Evolutionary conservation across 2,888 invertebrate genomes (phyloP), one percentile per base, ranked within the genome.

Genomic region (Artemia sinica): DNA sequence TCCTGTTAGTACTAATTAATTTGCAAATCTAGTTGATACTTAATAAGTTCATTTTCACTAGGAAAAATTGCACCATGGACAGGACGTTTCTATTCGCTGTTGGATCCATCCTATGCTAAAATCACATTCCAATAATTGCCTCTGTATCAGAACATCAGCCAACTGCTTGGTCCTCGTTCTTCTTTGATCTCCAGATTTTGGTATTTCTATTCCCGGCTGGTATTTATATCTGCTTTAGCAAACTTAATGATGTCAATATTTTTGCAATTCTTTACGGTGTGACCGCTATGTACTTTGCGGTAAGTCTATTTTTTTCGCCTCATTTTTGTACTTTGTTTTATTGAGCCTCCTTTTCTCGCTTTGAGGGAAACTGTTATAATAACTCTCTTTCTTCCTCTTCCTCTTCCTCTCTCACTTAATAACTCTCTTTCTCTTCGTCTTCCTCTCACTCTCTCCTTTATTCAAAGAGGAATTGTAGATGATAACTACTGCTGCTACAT

Each of bases 91-190:
- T 96, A 96, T 79, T 95, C 95, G 0, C 82, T 96, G 14, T 80
- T 96, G 74, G 96, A 96, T 80, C 95, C 96, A 0, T 93, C 93
- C 0, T 96, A 97, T 76, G 96, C 96, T 66, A 97, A 97, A 95
- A 94, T 79, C 92, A 97, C 80, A 97, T 97, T 80, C 96, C 96
- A 68, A 96, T 96, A 74, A 96, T 96, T 77, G 96, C 93, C 11
- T 92, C 91, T 9, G 92, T 94, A 6, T 96, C 95, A 3, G 96
- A 97, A 80, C 96, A 97, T 84, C 96, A 97, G 80, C 96, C 96
- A 1, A 97, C 96, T 3, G 91, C 95, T 0, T 97, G 96, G 96
- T 91, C 91, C 67, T 94, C 94, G 0, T 97, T 96, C 81, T 97
- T 94, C 81, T 96, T 96, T 79, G 96, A 97, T 82, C 83, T 97